Evolutionary conservation across 35 echinoderm and acorn worm species (phyloP), one percentile per base, ranked within the genome.

Genomic region (Amphiura filiformis): DNA sequence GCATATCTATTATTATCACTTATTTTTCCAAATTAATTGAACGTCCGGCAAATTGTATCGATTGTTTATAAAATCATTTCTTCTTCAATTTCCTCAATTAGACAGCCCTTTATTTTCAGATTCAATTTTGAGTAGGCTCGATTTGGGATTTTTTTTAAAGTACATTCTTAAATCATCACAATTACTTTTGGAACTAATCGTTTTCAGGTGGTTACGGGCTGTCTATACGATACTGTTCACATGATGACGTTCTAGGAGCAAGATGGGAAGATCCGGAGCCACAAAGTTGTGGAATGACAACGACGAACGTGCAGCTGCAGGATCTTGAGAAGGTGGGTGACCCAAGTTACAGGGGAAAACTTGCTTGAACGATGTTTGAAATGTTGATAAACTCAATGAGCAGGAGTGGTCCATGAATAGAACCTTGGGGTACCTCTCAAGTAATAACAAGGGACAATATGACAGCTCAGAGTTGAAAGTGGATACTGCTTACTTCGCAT

Each of bases 161-260:
- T 52, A 52, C 44, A 52, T 11, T 11, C 20, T 52, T 11, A 52
- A 20, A 52, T 7, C 7, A 11, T 11, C 44, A 52, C 20, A 52
- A 52, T 11, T 7, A 20, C 20, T 52, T 52, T 52, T 52, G 20
- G 20, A 7, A 7, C 44, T 20, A 7, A 7, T 11, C 20, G 44
- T 11, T 11, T 65, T 7, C 56, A 85, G 83, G 33, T 85, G 83
- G 83, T 35, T 17, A 85, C 9, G 47, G 32, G 11, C 22, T 32
- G 4, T 47, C 83, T 17, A 32, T 70, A 23, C 33, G 57, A 37
- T 65, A 85, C 56, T 85, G 83, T 85, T 85, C 52, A 36, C 11
- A 13, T 13, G 83, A 33, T 13, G 31, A 31, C 15, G 31, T 37
- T 64, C 47, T 61, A 65, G 44, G 18, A 23, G 35, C 64, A 34